phyloP scores from a whole-genome alignment of 2,888 invertebrate species.

The Ischnura elegans region DNA sequence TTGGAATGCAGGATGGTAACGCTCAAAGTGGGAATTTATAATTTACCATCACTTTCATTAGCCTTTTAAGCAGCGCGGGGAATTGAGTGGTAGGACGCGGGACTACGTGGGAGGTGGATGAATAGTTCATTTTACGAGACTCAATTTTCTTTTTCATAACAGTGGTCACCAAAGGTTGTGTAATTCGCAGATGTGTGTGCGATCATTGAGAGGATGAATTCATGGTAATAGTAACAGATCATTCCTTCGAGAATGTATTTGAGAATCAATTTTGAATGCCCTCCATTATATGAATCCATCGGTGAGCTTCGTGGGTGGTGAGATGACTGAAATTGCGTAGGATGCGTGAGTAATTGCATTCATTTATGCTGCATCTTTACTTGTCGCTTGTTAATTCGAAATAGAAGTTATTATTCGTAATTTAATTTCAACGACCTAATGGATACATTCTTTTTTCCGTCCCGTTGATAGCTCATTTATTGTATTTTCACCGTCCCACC shows the following conservation, averaged over 20 bases:
- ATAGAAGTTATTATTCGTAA: background rate
- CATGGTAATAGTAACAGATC: background rate
- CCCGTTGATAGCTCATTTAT: background rate
- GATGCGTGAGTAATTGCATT: background rate
- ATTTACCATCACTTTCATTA: background rate
- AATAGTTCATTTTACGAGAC: slow-evolving; percentile 7
- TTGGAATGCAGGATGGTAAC: background rate
- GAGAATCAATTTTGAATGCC: background rate
- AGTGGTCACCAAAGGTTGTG: background rate
- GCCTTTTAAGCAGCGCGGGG: background rate
- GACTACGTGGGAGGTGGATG: too few relatives aligned
- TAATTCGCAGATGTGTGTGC: background rate
- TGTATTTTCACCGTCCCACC: background rate
- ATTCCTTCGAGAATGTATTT: background rate
- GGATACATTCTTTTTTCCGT: background rate
- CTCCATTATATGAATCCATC: background rate
- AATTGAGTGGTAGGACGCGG: background rate
- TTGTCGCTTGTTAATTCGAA: too few relatives aligned
- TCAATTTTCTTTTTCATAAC: background rate
- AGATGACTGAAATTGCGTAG: background rate
- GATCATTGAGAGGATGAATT: background rate
- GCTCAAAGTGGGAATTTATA: slow-evolving; percentile 7
- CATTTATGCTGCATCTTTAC: background rate
- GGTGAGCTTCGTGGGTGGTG: background rate
- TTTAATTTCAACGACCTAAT: background rate